Evolutionary conservation across 2,888 invertebrate species (phyloP).

Genomic region (Caenorhabditis macrosperma): DNA sequence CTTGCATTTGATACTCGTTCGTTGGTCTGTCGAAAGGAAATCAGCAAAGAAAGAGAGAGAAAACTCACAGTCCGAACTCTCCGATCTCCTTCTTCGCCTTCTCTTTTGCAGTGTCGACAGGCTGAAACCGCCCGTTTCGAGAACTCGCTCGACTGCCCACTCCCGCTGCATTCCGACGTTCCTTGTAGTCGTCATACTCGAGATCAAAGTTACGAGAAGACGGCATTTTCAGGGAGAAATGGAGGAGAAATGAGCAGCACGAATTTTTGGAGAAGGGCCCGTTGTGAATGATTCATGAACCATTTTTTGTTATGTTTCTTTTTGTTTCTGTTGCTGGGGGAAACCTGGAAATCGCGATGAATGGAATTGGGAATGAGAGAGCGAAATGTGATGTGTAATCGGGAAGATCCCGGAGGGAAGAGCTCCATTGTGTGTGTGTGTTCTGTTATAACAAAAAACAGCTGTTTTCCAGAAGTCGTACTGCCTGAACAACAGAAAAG

Average conservation of each 20-base stretch:
- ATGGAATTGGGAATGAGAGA: neutral
- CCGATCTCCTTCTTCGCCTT: slow-evolving; percentile 30
- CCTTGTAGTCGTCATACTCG: slow-evolving; percentile 64
- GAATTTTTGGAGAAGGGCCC: slow-evolving; percentile 7
- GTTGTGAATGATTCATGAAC: slow-evolving; percentile 23
- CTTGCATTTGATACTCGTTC: slow-evolving; percentile 64
- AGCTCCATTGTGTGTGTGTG: too few species aligned
- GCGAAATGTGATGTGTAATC: neutral
- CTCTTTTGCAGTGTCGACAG: slow-evolving; percentile 46
- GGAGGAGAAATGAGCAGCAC: neutral
- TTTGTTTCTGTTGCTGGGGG: slow-evolving; percentile 8
- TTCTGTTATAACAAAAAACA: neutral
- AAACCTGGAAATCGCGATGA: neutral
- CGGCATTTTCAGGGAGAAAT: slow-evolving; percentile 1
- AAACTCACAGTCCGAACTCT: slow-evolving; percentile 55
- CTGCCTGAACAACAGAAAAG: too few species aligned
- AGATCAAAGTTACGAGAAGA: slow-evolving; percentile 58
- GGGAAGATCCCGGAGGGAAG: too few species aligned
- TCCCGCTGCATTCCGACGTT: slow-evolving; percentile 55
- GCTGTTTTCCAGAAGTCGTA: too few species aligned
- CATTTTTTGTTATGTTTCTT: neutral
- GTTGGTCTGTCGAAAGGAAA: too few species aligned
- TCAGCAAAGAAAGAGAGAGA: neutral
- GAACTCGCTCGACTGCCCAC: slow-evolving; percentile 37
- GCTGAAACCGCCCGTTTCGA: slow-evolving; percentile 37